These are phyloP conservation scores for Pseudomyrmex sp. DNA, from an alignment of 1,140 invertebrate genomes.

Conservation along the genomic window DNA sequence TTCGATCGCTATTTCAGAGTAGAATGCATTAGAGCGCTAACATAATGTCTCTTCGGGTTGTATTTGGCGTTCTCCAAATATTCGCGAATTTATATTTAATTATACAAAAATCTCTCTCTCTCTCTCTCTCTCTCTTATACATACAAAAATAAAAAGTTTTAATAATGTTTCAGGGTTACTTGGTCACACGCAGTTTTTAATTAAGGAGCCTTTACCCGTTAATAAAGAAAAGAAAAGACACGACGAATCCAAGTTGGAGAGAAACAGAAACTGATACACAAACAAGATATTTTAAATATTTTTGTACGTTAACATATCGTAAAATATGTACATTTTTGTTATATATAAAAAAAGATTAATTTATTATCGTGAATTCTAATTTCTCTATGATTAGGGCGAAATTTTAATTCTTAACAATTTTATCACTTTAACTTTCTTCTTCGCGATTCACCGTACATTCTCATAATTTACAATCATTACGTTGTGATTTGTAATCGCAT, in stretches of 20 bases:
- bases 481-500: neutral
- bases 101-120: neutral
- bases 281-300: neutral
- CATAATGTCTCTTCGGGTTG: neutral
- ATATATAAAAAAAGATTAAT: neutral
- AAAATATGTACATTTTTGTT: neutral
- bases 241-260: neutral
- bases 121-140: too few relatives aligned
- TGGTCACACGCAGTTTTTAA: slow-evolving; percentile 72
- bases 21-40: neutral
- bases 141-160: neutral
- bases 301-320: neutral
- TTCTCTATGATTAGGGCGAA: neutral
- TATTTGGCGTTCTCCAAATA: neutral
- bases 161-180: slow-evolving; percentile 72
- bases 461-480: neutral
- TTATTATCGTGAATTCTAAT: neutral
- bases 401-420: neutral
- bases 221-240: neutral
- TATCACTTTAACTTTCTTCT: neutral
- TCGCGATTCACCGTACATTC: too few relatives aligned
- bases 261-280: neutral
- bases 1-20: slow-evolving; percentile 1
- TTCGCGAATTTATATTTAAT: slow-evolving; percentile 39
- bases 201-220: slow-evolving; percentile 54